Conservation (phyloP, 2,888 invertebrate genomes). For the Phrixothrix hirtus region DNA sequence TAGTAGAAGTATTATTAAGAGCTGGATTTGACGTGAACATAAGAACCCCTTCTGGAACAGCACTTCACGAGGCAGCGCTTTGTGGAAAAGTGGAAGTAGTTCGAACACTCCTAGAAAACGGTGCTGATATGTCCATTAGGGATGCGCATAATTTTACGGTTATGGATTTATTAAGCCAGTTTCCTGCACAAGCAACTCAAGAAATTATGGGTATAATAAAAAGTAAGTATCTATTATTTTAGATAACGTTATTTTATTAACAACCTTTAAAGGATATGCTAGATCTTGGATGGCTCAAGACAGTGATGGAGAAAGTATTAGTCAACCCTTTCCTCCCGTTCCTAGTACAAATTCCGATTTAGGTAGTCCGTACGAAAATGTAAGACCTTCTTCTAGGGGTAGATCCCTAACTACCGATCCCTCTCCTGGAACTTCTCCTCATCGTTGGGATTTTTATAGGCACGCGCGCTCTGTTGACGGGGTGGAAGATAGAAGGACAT, state of each 20-base stretch:
- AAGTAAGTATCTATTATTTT: slow-evolving; percentile 62
- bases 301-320: slow-evolving; percentile 54
- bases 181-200: slow-evolving; percentile 85
- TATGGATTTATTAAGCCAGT: slow-evolving; percentile 81
- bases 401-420: slow-evolving; percentile 57
- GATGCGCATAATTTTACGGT: slow-evolving; percentile 84
- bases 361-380: slow-evolving; percentile 68
- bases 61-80: slow-evolving; percentile 91
- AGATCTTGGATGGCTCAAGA: slow-evolving; percentile 45
- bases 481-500: slow-evolving; percentile 61
- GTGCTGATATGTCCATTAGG: slow-evolving; percentile 78
- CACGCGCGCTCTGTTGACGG: slow-evolving; percentile 56
- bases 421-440: slow-evolving; percentile 62
- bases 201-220: slow-evolving; percentile 84
- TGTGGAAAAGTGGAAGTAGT: slow-evolving; percentile 91
- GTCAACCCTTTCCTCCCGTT: slow-evolving; percentile 67
- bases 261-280: slow-evolving; percentile 42
- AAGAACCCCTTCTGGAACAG: slow-evolving; percentile 83
- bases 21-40: slow-evolving; percentile 89
- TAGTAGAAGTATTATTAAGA: slow-evolving; percentile 79
- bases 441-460: slow-evolving; percentile 59
- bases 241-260: background rate
- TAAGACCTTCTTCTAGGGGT: slow-evolving; percentile 58
- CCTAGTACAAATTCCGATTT: slow-evolving; percentile 64
- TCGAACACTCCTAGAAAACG: slow-evolving; percentile 75